Conservation (phyloP, 37 sponge, comb jelly and placozoan species). For the Axinella damicornis region DNA sequence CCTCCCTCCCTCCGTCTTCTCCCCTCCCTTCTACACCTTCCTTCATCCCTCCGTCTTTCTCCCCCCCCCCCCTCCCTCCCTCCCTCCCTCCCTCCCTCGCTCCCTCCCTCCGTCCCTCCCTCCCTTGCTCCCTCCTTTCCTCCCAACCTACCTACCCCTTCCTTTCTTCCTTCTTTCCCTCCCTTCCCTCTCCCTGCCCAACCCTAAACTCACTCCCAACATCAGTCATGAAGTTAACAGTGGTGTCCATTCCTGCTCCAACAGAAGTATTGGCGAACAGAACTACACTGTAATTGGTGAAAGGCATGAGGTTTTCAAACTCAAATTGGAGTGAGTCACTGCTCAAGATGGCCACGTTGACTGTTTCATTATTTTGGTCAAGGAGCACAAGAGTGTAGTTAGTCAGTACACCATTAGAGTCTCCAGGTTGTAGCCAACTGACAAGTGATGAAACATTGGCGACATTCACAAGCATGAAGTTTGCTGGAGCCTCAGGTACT, state of each 20-base stretch:
- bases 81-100: too few species aligned
- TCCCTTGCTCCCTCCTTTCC: too few species aligned
- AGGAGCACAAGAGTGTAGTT: neutral
- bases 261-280: constrained; percentile 52
- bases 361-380: neutral
- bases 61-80: too few species aligned
- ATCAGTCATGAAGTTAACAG: constrained; percentile 18
- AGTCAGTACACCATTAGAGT: neutral
- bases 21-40: too few species aligned
- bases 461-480: neutral
- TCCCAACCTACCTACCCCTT: too few species aligned
- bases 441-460: constrained; percentile 17
- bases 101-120: too few species aligned
- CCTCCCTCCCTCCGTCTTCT: too few species aligned
- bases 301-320: constrained; percentile 19
- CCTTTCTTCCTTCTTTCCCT: too few species aligned
- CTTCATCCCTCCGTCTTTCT: too few species aligned
- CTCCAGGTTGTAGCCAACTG: constrained; percentile 31
- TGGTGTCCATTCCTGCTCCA: constrained; percentile 42
- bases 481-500: constrained; percentile 30
- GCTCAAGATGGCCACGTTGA: too few species aligned
- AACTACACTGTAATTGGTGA: constrained; percentile 47
- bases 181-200: too few species aligned
- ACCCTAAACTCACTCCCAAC: constrained; percentile 14
- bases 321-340: too few species aligned